Base-by-base conservation (phyloP, 1,140 invertebrate species). In the Cydia pomonella region DNA sequence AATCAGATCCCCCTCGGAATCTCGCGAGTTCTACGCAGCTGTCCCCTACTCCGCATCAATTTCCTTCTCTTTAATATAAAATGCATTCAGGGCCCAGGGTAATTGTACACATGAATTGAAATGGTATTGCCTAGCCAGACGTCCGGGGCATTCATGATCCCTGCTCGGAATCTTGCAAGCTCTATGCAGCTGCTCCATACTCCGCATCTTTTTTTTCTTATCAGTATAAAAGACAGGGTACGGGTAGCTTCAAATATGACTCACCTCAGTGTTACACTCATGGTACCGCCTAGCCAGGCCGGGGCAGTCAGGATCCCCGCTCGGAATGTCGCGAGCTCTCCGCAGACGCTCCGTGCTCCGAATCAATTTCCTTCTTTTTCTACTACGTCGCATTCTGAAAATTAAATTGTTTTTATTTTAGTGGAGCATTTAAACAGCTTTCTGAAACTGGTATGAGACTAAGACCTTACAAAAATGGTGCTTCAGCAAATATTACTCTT, bases 341-440 rank as follows among this genome's bases (percentile, higher is more conserved):
- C 87, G 73, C 18, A 53, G 23, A 12, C 80, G 80, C 0, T 90
- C 87, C 47, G 84, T 77, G 62, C 87, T 88, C 7, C 86, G 78
- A 0, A 76, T 80, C 6, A 91, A 82, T 77, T 91, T 92, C 78
- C 91, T 92, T 88, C 91, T 91, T 71, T 91, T 92, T 80, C 91
- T 88, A 73, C 89, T 92, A 59, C 89, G 83, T 12, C 91, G 84
- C 81, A 84, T 84, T 84, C 91, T 92, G 85, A 16, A 87, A 85
- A 33, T 29, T 21, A 38, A n/a, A 29, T 38, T 18, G 25, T 6
- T 23, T 33, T 59, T 53, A 18, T 25, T 50, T 73, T 47, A 29
- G 38, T 29, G 16, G 23, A 72, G 25, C 33, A 33, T 10, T 38
- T 38, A 9, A 38, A 38, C 9, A 38, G 7, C 33, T 38, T 38